phyloP scores from a whole-genome alignment of 92 coral and sea anemone species.

The Heliopora coerulea region DNA sequence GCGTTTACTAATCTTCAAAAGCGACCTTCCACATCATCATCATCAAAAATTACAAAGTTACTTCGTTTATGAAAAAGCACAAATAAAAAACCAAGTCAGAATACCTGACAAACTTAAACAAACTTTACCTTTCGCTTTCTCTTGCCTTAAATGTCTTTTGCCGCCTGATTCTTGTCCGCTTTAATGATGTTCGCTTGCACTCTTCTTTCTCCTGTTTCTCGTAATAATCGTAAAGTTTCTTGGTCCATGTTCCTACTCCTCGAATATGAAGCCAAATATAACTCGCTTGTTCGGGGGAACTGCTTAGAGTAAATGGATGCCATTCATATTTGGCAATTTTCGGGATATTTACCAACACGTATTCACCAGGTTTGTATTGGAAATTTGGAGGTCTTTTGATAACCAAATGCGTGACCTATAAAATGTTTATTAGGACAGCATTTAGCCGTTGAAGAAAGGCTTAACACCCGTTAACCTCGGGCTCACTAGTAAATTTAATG shows the following conservation, averaged over 20 bases:
- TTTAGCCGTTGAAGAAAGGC: no score
- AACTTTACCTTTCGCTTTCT: background rate
- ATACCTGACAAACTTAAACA: no score
- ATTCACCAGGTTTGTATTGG: conserved; percentile 73
- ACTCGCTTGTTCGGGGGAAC: conserved; percentile 69
- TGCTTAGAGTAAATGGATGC: conserved; percentile 78
- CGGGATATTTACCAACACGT: conserved; percentile 70
- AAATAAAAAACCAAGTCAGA: no score
- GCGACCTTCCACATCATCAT: no score
- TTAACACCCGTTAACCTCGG: no score
- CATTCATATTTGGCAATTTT: conserved; percentile 71
- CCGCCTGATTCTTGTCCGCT: background rate
- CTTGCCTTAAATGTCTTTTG: conserved; percentile 5
- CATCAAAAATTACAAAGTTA: no score
- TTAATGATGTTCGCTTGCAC: background rate
- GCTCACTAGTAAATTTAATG: no score
- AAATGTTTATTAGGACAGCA: background rate
- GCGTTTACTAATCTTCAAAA: no score
- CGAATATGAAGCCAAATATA: conserved; percentile 71
- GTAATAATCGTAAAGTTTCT: conserved; percentile 55
- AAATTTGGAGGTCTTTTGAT: conserved; percentile 44
- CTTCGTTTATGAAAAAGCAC: no score
- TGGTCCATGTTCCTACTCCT: conserved; percentile 80
- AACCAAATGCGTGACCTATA: conserved; percentile 10
- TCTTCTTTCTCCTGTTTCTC: conserved; percentile 41